Conservation (phyloP, 1,140 invertebrate genomes). For the Myzus persicae region DNA sequence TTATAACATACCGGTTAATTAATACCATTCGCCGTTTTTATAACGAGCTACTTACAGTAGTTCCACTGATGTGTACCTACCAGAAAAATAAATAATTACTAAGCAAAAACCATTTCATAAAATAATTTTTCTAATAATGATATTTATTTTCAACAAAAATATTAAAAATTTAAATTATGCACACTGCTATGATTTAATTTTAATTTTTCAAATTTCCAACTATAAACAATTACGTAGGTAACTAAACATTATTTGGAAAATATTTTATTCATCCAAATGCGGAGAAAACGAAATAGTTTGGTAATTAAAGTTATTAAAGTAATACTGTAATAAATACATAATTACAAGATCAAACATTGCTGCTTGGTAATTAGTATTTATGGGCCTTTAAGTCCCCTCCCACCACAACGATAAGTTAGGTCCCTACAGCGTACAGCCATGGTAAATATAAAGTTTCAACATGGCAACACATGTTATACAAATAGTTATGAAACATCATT, state of each 20-base stretch:
- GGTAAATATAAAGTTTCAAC: background rate
- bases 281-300: background rate
- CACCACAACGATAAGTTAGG: background rate
- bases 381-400: background rate
- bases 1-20: slow-evolving; percentile 43
- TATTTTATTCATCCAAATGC: background rate
- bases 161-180: background rate
- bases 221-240: background rate
- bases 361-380: background rate
- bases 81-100: background rate
- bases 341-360: background rate
- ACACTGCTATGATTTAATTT: background rate
- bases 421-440: background rate
- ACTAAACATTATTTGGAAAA: background rate
- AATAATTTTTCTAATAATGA: background rate
- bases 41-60: background rate
- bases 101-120: background rate
- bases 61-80: background rate
- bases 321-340: background rate
- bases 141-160: slow-evolving; percentile 1
- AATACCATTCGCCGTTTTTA: background rate
- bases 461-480: background rate
- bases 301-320: background rate
- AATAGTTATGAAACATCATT: background rate
- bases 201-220: background rate